phyloP scores from a whole-genome alignment of 1,140 invertebrate genomes.

The Druon quercuslanigerum region DNA sequence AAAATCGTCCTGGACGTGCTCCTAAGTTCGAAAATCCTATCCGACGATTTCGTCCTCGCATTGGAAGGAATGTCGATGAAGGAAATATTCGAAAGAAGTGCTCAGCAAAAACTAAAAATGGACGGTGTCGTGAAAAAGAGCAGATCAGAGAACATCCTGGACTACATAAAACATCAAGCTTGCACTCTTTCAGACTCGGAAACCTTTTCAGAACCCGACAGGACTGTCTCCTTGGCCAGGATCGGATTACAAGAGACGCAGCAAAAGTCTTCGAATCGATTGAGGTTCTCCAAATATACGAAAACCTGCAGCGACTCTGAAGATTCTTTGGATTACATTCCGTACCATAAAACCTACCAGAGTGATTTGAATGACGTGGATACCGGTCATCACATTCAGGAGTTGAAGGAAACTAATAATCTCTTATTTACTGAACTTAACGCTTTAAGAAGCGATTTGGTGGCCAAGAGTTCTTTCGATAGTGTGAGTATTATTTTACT shows the following conservation, averaged over 20 bases:
- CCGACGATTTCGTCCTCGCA: slow-evolving; percentile 62
- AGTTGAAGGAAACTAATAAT: slow-evolving; percentile 63
- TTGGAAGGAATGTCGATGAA: slow-evolving; percentile 50
- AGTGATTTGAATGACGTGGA: slow-evolving; percentile 62
- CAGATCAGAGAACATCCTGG: slow-evolving; percentile 59
- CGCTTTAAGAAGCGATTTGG: slow-evolving; percentile 57
- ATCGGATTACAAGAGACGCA: slow-evolving; percentile 81
- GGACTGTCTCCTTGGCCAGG: slow-evolving; percentile 84
- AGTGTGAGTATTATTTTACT: slow-evolving; percentile 50
- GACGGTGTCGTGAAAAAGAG: slow-evolving; percentile 48
- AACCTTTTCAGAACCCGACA: slow-evolving; percentile 89
- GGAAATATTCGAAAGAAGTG: slow-evolving; percentile 33
- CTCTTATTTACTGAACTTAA: slow-evolving; percentile 62
- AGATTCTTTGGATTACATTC: slow-evolving; percentile 65
- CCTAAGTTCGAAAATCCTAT: slow-evolving; percentile 64
- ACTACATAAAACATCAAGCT: slow-evolving; percentile 48
- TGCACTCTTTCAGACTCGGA: slow-evolving; percentile 84
- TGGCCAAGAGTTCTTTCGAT: slow-evolving; percentile 47
- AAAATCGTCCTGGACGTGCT: slow-evolving; percentile 64
- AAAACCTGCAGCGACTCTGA: slow-evolving; percentile 69
- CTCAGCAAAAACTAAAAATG: slow-evolving; percentile 30
- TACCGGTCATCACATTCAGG: slow-evolving; percentile 57
- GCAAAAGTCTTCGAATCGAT: slow-evolving; percentile 54
- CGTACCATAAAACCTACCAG: slow-evolving; percentile 61
- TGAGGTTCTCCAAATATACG: slow-evolving; percentile 55